These are phyloP conservation scores for Neolamprologus tretocephalus DNA, from an alignment of 2,113 vertebrate genomes.

Conservation along the genomic window DNA sequence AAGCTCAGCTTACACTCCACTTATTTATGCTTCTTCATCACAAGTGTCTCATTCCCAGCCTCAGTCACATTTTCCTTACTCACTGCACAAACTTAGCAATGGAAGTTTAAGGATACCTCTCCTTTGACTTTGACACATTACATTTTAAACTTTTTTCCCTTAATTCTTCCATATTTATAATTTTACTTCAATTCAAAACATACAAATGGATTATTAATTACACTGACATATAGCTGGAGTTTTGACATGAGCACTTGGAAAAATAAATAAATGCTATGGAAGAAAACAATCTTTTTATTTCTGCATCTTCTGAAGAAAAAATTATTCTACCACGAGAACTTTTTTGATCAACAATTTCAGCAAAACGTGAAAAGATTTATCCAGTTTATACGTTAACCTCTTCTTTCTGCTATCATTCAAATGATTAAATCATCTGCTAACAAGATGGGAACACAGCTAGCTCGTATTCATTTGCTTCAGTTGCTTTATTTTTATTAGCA, in stretches of 20 bases:
- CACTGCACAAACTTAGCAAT: background rate
- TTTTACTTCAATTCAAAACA: background rate
- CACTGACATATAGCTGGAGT: background rate
- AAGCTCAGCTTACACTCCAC: background rate
- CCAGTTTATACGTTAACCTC: accelerated
- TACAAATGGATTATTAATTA: background rate
- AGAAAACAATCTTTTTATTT: background rate
- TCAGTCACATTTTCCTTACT: background rate
- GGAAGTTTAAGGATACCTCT: background rate
- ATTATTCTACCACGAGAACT: accelerated
- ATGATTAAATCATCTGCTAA: background rate
- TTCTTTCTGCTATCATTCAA: background rate
- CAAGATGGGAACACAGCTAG: background rate
- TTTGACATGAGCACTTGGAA: background rate
- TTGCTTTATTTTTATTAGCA: background rate
- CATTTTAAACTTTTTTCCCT: accelerated
- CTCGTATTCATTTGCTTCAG: accelerated
- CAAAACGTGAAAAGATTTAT: accelerated
- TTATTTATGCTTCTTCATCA: background rate
- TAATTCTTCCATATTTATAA: background rate
- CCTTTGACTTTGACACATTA: background rate
- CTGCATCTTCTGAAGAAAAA: background rate
- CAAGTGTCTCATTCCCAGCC: background rate
- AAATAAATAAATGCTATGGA: background rate
- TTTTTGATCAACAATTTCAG: background rate